Evolutionary conservation across 2,797 vertebrate species (phyloP), one percentile per base, ranked within the genome.

Genomic region (Myripristis jacobus): DNA sequence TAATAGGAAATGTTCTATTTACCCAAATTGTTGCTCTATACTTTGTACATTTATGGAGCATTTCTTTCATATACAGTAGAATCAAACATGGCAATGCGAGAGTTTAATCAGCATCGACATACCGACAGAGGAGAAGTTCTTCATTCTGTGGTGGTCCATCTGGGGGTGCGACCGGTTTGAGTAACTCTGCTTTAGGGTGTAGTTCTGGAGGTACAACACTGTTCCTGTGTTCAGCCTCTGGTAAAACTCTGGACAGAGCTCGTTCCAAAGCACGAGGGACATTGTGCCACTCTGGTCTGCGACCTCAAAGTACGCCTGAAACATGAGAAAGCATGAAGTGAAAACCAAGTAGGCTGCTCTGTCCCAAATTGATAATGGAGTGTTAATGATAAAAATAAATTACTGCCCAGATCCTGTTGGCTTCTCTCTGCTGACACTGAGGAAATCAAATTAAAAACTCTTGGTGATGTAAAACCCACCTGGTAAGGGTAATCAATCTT

Each of bases 261-360:
- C 93, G 7, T 96, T 97, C 97, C 97, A 98, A 67, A 99, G 90
- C 77, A 98, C 96, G 53, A 96, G 90, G 1, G 96, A 95, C 93
- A 96, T 95, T 41, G 92, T 93, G 57, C 96, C 96, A 27, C 95
- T 97, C 87, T 93, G 92, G 91, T 98, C 96, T 54, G 96, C 96
- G 59, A 99, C 96, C 91, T 97, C 96, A 85, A 97, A 95, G 85
- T 96, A 97, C 2, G 94, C 95, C 97, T 98, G 84, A 63, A 80
- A 89, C 16, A 75, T 47, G 25, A 38, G 43, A 64, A 52, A 43
- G 12, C 11, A 58, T 6, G 11, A 63, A 18, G 0, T 27, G n/a
- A 51, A 73, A 58, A 65, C 31, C 0, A 19, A 53, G 25, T 4
- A 16, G n/a, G 43, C 3, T 5, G 19, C 41, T 58, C 13, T 8